These are phyloP conservation scores for Falco cherrug DNA, from an alignment of 2,797 vertebrate genomes.

Conservation along the genomic window DNA sequence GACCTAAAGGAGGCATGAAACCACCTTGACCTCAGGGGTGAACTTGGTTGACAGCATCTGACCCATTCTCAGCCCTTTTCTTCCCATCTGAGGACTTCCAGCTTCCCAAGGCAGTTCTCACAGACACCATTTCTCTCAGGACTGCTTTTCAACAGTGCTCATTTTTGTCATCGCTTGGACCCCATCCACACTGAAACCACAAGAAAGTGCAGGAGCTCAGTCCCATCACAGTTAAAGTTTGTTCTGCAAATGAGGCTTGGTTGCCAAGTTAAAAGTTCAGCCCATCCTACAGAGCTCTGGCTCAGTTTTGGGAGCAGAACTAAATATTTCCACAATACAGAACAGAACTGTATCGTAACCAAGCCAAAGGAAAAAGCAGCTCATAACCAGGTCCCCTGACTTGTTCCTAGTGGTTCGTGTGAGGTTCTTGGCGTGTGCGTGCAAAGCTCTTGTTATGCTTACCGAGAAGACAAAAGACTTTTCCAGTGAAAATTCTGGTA, in stretches of 20 bases:
- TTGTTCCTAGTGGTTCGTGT: constrained; percentile 19
- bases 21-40: not conserved
- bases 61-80: not conserved
- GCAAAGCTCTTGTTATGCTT: not conserved
- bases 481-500: not conserved
- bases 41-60: not conserved
- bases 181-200: not conserved
- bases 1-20: not conserved
- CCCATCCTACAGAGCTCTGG: constrained; percentile 38
- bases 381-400: constrained; percentile 37
- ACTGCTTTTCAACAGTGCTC: not conserved
- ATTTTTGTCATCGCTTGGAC: constrained; percentile 27
- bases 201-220: constrained; percentile 38
- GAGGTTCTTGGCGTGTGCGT: not conserved
- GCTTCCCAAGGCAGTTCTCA: not conserved
- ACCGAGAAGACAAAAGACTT: not conserved
- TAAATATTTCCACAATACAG: constrained; percentile 62
- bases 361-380: constrained; percentile 67
- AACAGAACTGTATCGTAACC: constrained; percentile 30
- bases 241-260: constrained; percentile 25
- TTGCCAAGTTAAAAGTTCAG: constrained; percentile 59
- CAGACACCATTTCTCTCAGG: not conserved
- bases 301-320: constrained; percentile 23
- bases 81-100: not conserved
- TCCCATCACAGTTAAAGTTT: constrained; percentile 27